These are phyloP conservation scores for Mythimna impura DNA, from an alignment of 2,888 invertebrate species.

Conservation along the genomic window DNA sequence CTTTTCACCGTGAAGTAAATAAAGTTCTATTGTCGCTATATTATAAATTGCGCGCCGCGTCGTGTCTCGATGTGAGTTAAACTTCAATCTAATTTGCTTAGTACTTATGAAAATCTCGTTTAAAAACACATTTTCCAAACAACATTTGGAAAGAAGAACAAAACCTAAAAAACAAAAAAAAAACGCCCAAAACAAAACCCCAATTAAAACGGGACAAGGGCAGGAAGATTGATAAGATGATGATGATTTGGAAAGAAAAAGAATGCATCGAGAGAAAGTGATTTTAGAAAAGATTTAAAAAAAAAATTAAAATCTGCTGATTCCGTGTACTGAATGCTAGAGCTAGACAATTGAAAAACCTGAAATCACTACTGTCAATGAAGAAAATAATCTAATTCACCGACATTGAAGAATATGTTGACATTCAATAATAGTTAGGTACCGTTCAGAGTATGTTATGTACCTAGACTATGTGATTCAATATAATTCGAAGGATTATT, in stretches of 20 bases:
- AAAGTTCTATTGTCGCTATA: background rate
- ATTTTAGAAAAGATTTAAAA: background rate
- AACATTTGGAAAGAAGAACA: background rate
- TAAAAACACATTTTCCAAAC: background rate
- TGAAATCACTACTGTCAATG: background rate
- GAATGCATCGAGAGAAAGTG: background rate
- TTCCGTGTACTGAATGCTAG: background rate
- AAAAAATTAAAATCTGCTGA: background rate
- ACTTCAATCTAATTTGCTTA: background rate
- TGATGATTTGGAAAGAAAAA: background rate
- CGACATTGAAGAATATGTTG: background rate
- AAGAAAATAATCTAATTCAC: background rate
- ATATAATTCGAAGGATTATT: background rate
- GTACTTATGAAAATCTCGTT: background rate
- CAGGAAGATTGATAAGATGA: too few relatives aligned
- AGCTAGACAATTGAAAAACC: background rate
- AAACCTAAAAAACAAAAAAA: too few relatives aligned
- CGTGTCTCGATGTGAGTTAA: background rate
- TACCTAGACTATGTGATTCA: background rate
- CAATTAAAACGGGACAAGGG: too few relatives aligned
- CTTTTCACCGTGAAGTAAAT: too few relatives aligned
- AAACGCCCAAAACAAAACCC: too few relatives aligned
- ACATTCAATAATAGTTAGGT: background rate
- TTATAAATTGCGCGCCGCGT: background rate
- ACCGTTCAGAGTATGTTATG: background rate